Percentiles rank a stretch among this genome's conserved stretches.
Evolutionary conservation across 2,113 vertebrate species (phyloP).

Genomic region (Cacatua alba): DNA sequence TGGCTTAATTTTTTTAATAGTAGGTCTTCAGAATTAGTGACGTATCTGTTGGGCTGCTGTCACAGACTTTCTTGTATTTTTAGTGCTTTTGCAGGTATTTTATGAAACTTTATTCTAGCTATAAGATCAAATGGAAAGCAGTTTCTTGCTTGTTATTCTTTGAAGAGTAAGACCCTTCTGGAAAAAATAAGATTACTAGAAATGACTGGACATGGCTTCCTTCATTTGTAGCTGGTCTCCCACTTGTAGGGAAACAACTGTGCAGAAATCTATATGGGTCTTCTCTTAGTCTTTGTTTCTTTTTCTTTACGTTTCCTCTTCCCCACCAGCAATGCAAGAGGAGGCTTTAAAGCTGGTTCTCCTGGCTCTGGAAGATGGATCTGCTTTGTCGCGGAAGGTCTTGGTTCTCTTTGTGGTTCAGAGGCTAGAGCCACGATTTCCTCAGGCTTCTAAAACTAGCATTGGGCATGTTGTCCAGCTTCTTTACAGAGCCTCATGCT

Average conservation of each 20-base stretch:
- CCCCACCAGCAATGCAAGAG: constrained; percentile 91
- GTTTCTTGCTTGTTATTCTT: neutral
- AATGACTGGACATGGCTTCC: neutral
- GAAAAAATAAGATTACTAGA: neutral
- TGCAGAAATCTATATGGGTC: neutral
- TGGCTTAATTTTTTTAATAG: neutral
- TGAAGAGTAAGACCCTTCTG: neutral
- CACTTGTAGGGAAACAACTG: neutral
- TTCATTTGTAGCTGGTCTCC: neutral
- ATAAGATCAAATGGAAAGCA: neutral
- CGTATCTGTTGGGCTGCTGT: neutral
- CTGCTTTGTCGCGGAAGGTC: constrained; percentile 94
- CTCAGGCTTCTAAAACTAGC: constrained; percentile 98
- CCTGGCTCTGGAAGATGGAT: constrained; percentile 94
- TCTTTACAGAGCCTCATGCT: constrained; percentile 96
- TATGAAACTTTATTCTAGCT: neutral
- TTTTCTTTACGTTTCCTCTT: neutral
- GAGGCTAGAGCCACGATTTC: constrained; percentile 95
- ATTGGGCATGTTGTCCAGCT: constrained; percentile 99
- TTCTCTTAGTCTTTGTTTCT: neutral
- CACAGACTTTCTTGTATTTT: rapidly evolving
- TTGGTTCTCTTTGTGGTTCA: constrained; percentile 98
- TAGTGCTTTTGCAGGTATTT: neutral
- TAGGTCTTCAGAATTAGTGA: neutral
- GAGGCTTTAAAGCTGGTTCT: constrained; percentile 97